Percentiles rank a stretch among this genome's conserved stretches.
phyloP scores from a whole-genome alignment of 1,140 invertebrate species.

The Riptortus pedestris region DNA sequence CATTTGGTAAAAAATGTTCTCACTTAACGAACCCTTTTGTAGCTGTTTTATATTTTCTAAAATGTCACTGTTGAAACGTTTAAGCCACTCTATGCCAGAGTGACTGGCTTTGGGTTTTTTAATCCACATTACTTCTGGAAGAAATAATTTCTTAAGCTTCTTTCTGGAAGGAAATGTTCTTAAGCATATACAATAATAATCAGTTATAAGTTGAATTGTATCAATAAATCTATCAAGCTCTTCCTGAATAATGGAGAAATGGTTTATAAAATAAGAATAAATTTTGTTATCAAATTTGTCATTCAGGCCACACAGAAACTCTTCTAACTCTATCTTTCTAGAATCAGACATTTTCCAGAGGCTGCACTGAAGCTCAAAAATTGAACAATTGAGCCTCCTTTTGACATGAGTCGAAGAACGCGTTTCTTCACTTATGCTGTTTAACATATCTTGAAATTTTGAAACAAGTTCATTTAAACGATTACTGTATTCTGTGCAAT shows the following conservation, averaged over 20 bases:
- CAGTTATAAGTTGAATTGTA: conserved; percentile 24
- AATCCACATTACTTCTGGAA: no score
- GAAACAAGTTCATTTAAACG: conserved; percentile 16
- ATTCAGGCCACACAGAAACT: conserved; percentile 1
- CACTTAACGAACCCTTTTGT: neutral
- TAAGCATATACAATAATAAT: conserved; percentile 23
- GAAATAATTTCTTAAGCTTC: neutral
- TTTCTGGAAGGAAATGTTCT: neutral
- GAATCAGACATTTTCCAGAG: conserved; percentile 14
- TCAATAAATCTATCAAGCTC: conserved; percentile 26
- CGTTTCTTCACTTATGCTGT: conserved; percentile 19
- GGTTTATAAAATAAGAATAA: conserved; percentile 6
- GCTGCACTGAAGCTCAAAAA: conserved; percentile 21
- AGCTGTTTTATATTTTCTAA: neutral
- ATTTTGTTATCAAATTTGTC: conserved; percentile 4
- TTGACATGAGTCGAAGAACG: conserved; percentile 17
- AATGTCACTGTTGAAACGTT: neutral
- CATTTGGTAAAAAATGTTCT: no score
- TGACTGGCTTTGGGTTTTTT: no score
- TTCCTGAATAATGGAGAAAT: conserved; percentile 16
- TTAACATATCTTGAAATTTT: conserved; percentile 27
- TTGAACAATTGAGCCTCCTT: conserved; percentile 22
- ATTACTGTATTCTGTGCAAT: conserved; percentile 8
- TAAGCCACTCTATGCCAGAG: neutral
- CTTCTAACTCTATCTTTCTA: conserved; percentile 1